A percentile compares a stretch with the other conserved stretches of the same genome.
Evolutionary conservation across 2,113 vertebrate species (phyloP).

Genomic region (Phyllopteryx taeniolatus): DNA sequence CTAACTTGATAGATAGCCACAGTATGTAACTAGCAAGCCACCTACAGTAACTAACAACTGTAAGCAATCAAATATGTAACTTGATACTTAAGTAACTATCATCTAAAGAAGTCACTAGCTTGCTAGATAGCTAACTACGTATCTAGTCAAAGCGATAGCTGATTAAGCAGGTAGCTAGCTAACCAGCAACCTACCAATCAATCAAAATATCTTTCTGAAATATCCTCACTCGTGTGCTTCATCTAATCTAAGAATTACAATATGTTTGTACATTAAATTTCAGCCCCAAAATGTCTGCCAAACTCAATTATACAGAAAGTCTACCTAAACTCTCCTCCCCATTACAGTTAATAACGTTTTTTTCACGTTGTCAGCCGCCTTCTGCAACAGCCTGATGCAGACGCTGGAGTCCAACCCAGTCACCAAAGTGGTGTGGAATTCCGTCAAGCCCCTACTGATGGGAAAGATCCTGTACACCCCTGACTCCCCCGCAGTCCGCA

Average conservation of each 20-base stretch:
- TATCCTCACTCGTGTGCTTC: no score
- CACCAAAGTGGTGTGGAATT: constrained; percentile 91
- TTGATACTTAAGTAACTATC: no score
- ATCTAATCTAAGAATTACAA: not conserved
- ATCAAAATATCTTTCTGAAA: not conserved
- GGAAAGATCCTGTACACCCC: constrained; percentile 94
- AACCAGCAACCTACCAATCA: not conserved
- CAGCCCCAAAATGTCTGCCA: not conserved
- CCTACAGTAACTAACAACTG: no score
- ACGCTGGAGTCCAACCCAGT: constrained; percentile 90
- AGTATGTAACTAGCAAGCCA: no score
- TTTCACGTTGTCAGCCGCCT: constrained; percentile 74
- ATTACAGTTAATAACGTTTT: not conserved
- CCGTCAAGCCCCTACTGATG: constrained; percentile 93
- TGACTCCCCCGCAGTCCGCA: constrained; percentile 79
- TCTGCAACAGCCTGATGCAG: constrained; percentile 91
- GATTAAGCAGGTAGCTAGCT: no score
- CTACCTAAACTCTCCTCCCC: not conserved
- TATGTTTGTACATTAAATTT: not conserved
- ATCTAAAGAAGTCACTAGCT: no score
- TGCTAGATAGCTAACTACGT: no score
- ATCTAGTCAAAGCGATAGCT: no score
- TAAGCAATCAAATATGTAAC: no score
- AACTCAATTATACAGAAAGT: not conserved
- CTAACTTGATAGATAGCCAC: no score